Conservation (phyloP, 2,113 vertebrate genomes). For the Rhagologus leucostigma region DNA sequence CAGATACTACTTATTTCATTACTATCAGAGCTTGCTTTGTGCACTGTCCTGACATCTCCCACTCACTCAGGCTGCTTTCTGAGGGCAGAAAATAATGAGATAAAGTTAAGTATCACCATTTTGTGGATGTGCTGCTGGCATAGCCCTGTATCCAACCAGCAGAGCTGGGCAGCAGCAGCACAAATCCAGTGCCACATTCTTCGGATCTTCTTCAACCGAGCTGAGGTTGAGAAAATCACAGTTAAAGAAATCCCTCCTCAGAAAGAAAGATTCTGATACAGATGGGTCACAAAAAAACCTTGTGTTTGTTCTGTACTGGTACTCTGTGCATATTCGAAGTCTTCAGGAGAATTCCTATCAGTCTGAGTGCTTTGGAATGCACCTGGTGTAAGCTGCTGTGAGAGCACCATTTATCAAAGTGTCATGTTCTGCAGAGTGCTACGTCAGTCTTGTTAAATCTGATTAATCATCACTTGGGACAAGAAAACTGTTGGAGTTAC, state of each 20-base stretch:
- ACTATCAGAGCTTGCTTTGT: neutral
- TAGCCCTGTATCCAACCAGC: neutral
- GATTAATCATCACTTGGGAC: neutral
- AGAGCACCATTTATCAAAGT: neutral
- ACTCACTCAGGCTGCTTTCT: neutral
- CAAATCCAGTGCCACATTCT: neutral
- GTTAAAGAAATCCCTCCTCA: neutral
- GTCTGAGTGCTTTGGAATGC: neutral
- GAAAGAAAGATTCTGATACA: neutral
- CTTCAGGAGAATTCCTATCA: neutral
- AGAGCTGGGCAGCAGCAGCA: neutral
- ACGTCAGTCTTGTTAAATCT: neutral
- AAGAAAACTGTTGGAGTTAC: neutral
- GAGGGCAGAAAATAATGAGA: neutral
- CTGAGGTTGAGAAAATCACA: neutral
- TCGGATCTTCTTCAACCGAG: neutral
- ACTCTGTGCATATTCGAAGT: neutral
- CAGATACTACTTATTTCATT: neutral
- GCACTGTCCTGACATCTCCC: neutral
- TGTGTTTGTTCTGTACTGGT: neutral
- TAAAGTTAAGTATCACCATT: neutral
- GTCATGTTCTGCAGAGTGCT: neutral
- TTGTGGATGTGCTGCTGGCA: neutral
- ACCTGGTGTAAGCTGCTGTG: neutral
- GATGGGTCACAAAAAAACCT: neutral